These are phyloP conservation scores for Virgularia gustaviana DNA, from an alignment of 92 coral and sea anemone species.

Conservation along the genomic window DNA sequence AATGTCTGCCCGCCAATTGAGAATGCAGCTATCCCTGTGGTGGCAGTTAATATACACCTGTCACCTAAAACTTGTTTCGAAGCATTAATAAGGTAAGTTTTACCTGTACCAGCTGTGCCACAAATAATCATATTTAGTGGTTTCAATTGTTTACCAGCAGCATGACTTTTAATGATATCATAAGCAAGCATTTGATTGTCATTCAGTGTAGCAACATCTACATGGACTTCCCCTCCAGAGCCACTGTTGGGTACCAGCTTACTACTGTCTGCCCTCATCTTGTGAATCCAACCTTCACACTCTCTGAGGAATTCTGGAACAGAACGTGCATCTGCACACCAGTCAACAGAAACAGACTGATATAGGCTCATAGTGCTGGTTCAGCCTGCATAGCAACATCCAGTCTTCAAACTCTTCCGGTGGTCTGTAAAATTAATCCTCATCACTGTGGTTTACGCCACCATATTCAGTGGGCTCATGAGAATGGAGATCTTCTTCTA, in stretches of 20 bases:
- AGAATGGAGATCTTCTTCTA: too few relatives aligned
- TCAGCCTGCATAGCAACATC: constrained; percentile 7
- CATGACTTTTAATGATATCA: constrained; percentile 44
- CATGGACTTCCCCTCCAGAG: background rate
- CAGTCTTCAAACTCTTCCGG: constrained; percentile 44
- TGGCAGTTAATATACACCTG: constrained; percentile 37
- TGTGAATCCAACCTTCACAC: background rate
- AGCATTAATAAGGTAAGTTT: constrained; percentile 43
- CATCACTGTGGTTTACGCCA: too few relatives aligned
- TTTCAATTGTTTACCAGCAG: constrained; percentile 1
- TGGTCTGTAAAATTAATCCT: constrained; percentile 37
- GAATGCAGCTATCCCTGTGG: constrained; percentile 45
- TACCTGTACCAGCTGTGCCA: constrained; percentile 17
- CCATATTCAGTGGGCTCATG: too few relatives aligned
- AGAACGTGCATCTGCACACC: background rate
- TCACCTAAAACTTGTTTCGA: constrained; percentile 28
- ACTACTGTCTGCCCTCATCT: too few relatives aligned
- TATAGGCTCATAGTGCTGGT: too few relatives aligned
- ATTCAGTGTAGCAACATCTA: constrained; percentile 34
- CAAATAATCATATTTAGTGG: constrained; percentile 1
- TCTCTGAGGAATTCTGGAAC: background rate
- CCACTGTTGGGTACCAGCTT: too few relatives aligned
- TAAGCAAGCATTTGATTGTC: constrained; percentile 48
- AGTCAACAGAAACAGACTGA: background rate
- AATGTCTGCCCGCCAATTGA: constrained; percentile 12